Base-by-base conservation (phyloP, 2,888 invertebrate genomes). In the Pantelozetes paolii region DNA sequence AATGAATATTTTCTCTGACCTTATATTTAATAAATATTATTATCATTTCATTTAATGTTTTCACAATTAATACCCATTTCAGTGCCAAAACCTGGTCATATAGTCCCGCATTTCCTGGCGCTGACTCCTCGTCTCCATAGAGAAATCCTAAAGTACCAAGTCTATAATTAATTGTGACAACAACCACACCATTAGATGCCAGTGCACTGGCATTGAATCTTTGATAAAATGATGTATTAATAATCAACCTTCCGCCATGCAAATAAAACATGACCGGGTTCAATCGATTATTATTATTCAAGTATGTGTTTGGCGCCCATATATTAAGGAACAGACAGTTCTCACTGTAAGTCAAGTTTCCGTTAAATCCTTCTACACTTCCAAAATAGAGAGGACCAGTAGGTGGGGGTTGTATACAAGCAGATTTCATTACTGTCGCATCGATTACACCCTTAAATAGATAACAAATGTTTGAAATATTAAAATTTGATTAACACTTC, bases 161-260 rank as follows among this genome's bases (percentile, higher is more conserved):
- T 1, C 86, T 82, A 78, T 85, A 85, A 75, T 83, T 83, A 1
- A 85, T 79, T 0, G 83, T 81, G 0, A 86, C 83, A 0, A 86
- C 64, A 6, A 85, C 81, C 26, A 86, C 79, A 78, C 84, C 84
- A 62, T 84, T 83, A 6, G 20, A 26, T 1, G 71, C 28, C 23
- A 59, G 48, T 2, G 70, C n/a, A 71, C 36, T 50, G 13, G 50
- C 23, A 28, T 36, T 50, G 40, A 48, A 26, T 76, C 71, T 82
- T 6, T 77, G 23, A 0, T 75, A 77, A 13, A 74, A 77, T 13
- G 78, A 79, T 77, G 79, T 76, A 75, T 81, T 79, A 0, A 6
- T 11, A 13, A 75, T 13, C 54, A 78, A 81, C 5, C 74, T 78
- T 3, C 82, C 82, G 5, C 82, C 81, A 71, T 83, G 82, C 30